Percentiles rank a stretch among this genome's conserved stretches.
Evolutionary conservation across 2,888 invertebrate genomes (phyloP).

Genomic region (Apamea sordens): DNA sequence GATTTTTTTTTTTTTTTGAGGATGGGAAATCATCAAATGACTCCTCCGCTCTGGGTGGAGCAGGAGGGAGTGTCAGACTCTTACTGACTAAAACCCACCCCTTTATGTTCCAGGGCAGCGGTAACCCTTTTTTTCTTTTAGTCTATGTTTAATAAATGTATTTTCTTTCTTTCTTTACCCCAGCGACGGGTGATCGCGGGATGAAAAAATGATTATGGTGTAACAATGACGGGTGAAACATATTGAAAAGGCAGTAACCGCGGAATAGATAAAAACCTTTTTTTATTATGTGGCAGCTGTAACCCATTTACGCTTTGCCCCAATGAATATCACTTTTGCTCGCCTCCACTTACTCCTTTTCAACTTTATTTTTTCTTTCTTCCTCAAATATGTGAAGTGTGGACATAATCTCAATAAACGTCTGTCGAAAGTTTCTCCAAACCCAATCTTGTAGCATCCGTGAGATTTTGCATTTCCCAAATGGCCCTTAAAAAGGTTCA

Average conservation of each 20-base stretch:
- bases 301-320: background rate
- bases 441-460: slow-evolving; percentile 24
- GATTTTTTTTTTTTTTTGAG: no score
- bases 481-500: slow-evolving; percentile 56
- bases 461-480: slow-evolving; percentile 58
- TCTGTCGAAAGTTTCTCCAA: background rate
- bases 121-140: no score
- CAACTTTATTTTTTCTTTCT: background rate
- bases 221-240: no score
- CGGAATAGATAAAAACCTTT: background rate
- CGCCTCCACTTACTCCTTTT: no score
- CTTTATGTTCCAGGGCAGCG: no score
- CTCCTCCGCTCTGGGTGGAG: no score
- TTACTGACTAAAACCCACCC: no score
- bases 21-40: no score
- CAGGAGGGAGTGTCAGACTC: no score
- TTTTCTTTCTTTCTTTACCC: no score
- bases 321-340: background rate
- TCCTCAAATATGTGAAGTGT: background rate
- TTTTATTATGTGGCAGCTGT: background rate
- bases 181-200: no score
- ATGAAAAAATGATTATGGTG: background rate
- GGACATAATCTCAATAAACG: slow-evolving; percentile 7
- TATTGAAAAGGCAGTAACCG: background rate
- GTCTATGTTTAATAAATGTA: no score